Conservation (phyloP, 2,888 invertebrate genomes). For the Hypercompe scribonia region DNA sequence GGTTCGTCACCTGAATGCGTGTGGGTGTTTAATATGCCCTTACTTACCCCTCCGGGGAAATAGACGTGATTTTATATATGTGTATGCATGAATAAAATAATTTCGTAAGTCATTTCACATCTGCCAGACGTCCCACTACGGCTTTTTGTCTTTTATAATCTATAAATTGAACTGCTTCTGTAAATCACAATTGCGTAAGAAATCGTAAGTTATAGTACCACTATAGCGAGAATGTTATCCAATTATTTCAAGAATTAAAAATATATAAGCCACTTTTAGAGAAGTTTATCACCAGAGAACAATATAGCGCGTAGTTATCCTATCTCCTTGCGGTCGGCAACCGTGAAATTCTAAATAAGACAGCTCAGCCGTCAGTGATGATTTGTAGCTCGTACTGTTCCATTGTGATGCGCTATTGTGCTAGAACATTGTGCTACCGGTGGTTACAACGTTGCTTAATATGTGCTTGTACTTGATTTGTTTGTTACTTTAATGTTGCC, state of each 20-base stretch:
- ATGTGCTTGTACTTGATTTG: conserved; percentile 36
- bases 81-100: too few species aligned
- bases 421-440: conserved; percentile 36
- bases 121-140: too few species aligned
- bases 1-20: too few species aligned
- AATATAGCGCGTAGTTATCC: conserved; percentile 29
- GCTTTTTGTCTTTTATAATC: too few species aligned
- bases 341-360: conserved; percentile 64
- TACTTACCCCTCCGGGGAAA: too few species aligned
- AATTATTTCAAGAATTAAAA: conserved; percentile 3
- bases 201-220: too few species aligned
- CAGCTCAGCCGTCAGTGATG: conserved; percentile 49
- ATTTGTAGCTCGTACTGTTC: conserved; percentile 67
- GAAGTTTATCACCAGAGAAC: conserved; percentile 26
- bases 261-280: conserved; percentile 11
- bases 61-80: too few species aligned
- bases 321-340: conserved; percentile 37
- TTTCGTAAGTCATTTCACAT: too few species aligned
- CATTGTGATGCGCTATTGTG: conserved; percentile 22
- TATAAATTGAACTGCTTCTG: too few species aligned
- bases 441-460: conserved; percentile 47
- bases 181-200: too few species aligned
- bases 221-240: conserved; percentile 8
- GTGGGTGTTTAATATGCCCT: too few species aligned
- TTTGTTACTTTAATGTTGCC: conserved; percentile 36